phyloP scores from a whole-genome alignment of 2,888 invertebrate genomes.

The Oscheius myriophilus region DNA sequence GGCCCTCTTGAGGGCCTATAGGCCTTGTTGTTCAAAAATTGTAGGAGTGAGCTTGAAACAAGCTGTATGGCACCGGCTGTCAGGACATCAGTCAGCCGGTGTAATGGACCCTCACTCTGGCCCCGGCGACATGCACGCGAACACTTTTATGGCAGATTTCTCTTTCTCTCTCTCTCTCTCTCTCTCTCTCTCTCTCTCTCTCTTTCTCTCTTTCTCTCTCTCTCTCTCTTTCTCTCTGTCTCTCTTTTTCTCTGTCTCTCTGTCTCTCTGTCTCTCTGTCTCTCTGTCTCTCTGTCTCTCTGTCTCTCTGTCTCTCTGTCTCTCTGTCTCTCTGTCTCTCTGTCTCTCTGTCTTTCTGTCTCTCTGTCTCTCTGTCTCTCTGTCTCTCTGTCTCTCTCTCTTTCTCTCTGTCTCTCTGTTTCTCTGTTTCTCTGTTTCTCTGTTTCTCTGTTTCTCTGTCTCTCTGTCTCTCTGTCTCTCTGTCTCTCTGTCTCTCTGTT shows the following conservation, averaged over 20 bases:
- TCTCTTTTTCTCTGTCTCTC: neutral
- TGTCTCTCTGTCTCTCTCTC: neutral
- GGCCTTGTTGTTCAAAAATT: too few species aligned
- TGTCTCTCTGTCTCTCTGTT: neutral
- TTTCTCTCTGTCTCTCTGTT: neutral
- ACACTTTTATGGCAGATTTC: neutral
- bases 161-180: conserved; percentile 1
- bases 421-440: neutral
- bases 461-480: neutral
- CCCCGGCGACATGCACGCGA: conserved; percentile 17
- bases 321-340: neutral
- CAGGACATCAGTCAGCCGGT: conserved; percentile 27
- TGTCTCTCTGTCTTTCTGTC: neutral
- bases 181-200: neutral
- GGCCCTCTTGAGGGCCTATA: too few species aligned
- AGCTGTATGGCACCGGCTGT: conserved; percentile 21
- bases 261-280: neutral
- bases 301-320: neutral
- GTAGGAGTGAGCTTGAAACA: neutral
- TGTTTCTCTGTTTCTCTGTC: neutral
- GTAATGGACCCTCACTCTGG: conserved; percentile 14
- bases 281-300: neutral
- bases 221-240: neutral
- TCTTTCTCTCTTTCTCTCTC: neutral
- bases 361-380: neutral